Base-by-base conservation (phyloP, 2,113 vertebrate species). In the Catharus minimus region DNA sequence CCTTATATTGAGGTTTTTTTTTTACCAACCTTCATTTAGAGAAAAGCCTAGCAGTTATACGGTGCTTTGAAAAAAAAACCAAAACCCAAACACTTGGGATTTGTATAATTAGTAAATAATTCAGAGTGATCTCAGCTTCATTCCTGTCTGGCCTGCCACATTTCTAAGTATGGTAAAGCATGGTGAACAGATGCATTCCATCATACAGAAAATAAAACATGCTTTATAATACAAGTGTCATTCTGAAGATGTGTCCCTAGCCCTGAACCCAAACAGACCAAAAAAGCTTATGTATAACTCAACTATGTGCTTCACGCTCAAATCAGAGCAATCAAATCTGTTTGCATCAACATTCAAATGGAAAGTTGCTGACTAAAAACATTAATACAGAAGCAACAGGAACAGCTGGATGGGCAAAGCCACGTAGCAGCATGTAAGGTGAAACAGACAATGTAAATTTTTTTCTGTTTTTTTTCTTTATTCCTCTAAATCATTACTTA, bases 241-340 rank as follows among this genome's bases (percentile, higher is more conserved):
- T 71, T 90, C 58, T 89, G 50, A 87, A 74, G 47, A 19, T 36
- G 52, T 47, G 68, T 32, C 50, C 52, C 26, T 86, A 69, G 46
- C 84, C 58, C 73, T 89, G 80, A 78, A 93, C 32, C 88, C 67
- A 78, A 67, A 89, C 47, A 94, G 75, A 96, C 22, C 76, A 44
- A 75, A 28, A 75, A 88, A 83, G 57, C 58, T 93, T 76, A 23
- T 12, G 58, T 60, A 22, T 23, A 87, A 91, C 44, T 75, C 60
- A 87, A 3, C n/a, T 69, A 61, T 1, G 5, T 0, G 23, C 58
- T 82, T 33, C 84, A 68, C 24, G 36, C 94, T 91, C 75, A 95
- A 88, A 94, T 49, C 76, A 96, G 86, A 47, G 73, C 30, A 77
- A 84, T 10, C 52, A 88, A 77, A 89, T 80, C 57, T 11, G 7